Evolutionary conservation across 2,888 invertebrate genomes (phyloP).

Genomic region (Cenopis cana): DNA sequence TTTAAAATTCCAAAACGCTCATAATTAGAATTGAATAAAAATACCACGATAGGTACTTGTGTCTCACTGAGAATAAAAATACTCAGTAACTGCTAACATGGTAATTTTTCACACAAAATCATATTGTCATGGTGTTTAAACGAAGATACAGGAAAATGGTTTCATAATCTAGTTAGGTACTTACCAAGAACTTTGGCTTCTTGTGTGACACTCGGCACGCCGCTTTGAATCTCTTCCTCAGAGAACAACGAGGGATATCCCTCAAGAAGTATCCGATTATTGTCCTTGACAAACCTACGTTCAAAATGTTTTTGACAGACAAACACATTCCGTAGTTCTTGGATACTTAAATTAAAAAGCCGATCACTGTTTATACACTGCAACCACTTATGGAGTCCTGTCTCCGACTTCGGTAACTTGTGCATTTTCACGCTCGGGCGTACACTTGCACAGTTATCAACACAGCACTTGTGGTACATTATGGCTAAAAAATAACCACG

Average conservation of each 20-base stretch:
- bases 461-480: conserved; percentile 18
- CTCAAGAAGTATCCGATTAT: conserved; percentile 10
- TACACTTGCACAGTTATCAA: conserved; percentile 18
- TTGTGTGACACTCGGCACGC: neutral
- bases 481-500: neutral
- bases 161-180: neutral
- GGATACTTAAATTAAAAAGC: conserved; percentile 2
- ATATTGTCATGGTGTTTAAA: neutral
- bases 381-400: conserved; percentile 26
- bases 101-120: neutral
- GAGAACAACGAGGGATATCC: conserved; percentile 21
- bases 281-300: conserved; percentile 5
- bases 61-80: neutral
- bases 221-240: no score
- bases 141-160: no score
- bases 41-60: neutral
- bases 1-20: no score
- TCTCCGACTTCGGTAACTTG: conserved; percentile 20
- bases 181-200: neutral
- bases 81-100: neutral
- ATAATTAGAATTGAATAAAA: neutral
- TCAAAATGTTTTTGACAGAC: conserved; percentile 32
- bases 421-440: conserved; percentile 22
- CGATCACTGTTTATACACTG: conserved; percentile 23
- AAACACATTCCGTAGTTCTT: conserved; percentile 21